Percentiles rank a stretch among this genome's conserved stretches.
Conservation (phyloP, 2,113 vertebrate species). For the Parus major region DNA sequence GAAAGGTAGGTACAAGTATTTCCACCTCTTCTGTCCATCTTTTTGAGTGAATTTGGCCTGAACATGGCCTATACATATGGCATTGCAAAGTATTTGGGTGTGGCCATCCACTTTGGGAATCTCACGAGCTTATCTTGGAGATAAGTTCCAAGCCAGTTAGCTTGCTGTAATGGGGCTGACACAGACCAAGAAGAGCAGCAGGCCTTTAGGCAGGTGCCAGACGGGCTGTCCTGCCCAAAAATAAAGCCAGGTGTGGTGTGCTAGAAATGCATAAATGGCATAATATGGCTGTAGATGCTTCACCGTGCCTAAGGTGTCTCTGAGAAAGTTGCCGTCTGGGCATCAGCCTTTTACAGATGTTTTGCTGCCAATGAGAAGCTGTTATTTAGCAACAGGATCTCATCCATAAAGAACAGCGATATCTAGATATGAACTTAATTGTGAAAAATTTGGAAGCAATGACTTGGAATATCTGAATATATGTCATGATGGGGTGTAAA, state of each 20-base stretch:
- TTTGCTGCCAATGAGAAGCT: not conserved
- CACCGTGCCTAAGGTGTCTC: not conserved
- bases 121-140: not conserved
- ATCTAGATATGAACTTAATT: not conserved
- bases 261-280: not conserved
- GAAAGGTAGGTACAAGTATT: not conserved
- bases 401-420: not conserved
- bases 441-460: not conserved
- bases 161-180: rapidly evolving
- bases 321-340: not conserved
- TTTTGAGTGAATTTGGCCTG: not conserved
- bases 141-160: not conserved
- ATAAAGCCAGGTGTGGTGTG: not conserved
- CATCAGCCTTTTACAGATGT: not conserved
- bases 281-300: not conserved
- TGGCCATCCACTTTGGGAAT: not conserved
- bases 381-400: not conserved
- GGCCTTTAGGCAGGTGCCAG: not conserved
- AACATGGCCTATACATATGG: not conserved
- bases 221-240: not conserved
- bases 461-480: not conserved
- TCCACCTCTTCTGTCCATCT: not conserved
- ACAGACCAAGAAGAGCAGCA: not conserved
- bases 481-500: not conserved
- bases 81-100: not conserved